These are phyloP conservation scores for Eulemur albifrons DNA, from an alignment of 2,797 vertebrate genomes.

Conservation along the genomic window DNA sequence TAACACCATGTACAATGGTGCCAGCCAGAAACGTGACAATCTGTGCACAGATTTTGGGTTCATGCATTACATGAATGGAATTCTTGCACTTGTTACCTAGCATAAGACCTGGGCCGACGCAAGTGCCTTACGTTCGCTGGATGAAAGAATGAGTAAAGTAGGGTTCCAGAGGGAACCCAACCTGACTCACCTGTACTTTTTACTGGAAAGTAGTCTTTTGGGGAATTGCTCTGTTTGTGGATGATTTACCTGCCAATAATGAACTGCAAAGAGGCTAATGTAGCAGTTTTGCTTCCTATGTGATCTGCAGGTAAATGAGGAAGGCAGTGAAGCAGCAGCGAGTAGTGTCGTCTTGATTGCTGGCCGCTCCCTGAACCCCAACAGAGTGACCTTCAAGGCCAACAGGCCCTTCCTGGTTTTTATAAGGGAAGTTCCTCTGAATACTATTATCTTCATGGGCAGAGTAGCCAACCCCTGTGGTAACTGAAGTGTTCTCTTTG, in stretches of 20 bases:
- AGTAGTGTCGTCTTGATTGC: constrained; percentile 84
- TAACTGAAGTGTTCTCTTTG: constrained; percentile 64
- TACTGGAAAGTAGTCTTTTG: not conserved
- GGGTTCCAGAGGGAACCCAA: not conserved
- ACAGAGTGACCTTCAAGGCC: constrained; percentile 89
- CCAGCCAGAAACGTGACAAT: not conserved
- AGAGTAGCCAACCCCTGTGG: constrained; percentile 91
- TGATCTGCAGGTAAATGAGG: constrained; percentile 93
- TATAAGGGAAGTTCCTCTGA: constrained; percentile 93
- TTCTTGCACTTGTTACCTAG: not conserved
- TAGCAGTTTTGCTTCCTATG: not conserved
- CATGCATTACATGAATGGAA: not conserved
- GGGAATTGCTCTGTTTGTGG: not conserved
- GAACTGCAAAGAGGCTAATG: not conserved
- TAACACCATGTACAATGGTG: not conserved
- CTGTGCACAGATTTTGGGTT: not conserved
- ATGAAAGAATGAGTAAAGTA: not conserved
- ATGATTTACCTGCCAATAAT: rapidly evolving
- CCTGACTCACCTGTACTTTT: not conserved
- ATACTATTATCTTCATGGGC: constrained; percentile 93
- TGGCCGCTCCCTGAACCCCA: constrained; percentile 90
- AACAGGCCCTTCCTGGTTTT: constrained; percentile 93
- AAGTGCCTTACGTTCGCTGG: not conserved
- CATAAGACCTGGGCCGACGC: not conserved
- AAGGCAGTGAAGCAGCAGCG: constrained; percentile 94